Evolutionary conservation across 2,113 vertebrate genomes (phyloP), one percentile per base, ranked within the genome.

Genomic region (Conger conger): DNA sequence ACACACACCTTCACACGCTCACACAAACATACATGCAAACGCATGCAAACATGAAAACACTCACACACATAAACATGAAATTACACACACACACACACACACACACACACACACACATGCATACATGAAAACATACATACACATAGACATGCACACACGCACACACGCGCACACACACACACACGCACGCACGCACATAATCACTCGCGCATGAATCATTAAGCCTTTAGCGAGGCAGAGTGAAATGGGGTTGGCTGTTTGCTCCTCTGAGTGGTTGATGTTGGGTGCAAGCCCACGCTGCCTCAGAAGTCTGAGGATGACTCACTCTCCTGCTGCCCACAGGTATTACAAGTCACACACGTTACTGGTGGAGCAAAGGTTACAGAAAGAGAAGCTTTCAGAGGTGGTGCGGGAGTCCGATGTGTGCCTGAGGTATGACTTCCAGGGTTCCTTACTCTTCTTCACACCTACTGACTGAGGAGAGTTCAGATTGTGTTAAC

Each of bases 341-440:
- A 99, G 98, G 98, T 99, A 99, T 92, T 99, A 96, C 82, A 98
- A 99, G 89, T 98, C 98, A 20, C 98, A 99, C 90, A 89, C 95
- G 3, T 92, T 99, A 33, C 95, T 99, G 37, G 93, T 99, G 88
- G 97, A 99, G 87, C 97, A 99, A 92, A 94, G 94, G 80, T 88
- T 99, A 88, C 95, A 96, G 82, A 98, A 94, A 88, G 95, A 96
- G 79, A 98, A 97, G 85, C 91, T 99, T 82, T 88, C 94, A 11
- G 96, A 98, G 91, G 94, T 97, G 81, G 97, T 99, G 90, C 94
- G 94, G 84, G 97, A 99, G 82, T 99, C 98, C 0, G 97, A 99
- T 0, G 95, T 96, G 63, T 96, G 95, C 90, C 96, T 99, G 84
- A 98, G 98, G 98, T 99, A 95, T 93, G 93, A 77, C 4, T 78